Evolutionary conservation across 1,140 invertebrate species (phyloP).

Genomic region (Bicyclus anynana): DNA sequence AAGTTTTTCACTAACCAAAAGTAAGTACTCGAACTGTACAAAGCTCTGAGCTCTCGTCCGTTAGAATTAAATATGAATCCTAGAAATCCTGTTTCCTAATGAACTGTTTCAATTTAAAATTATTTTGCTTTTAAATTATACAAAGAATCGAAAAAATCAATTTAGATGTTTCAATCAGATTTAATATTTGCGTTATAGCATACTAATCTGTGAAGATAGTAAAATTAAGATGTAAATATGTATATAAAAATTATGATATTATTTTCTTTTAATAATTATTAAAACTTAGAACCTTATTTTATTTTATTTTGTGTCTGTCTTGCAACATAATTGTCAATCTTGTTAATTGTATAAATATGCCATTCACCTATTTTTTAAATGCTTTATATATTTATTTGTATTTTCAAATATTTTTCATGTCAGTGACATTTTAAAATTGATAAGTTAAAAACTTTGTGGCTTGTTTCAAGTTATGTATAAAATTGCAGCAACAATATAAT

Average conservation of each 20-base stretch:
- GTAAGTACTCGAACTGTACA: constrained; percentile 24
- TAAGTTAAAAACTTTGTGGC: too few species aligned
- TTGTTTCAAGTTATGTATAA: too few species aligned
- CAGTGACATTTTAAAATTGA: neutral
- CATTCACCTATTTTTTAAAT: too few species aligned
- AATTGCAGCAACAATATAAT: too few species aligned
- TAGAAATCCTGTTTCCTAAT: constrained; percentile 20
- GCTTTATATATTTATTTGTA: constrained; percentile 5
- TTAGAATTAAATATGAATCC: constrained; percentile 9
- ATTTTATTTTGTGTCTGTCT: constrained; percentile 22
- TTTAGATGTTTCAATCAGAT: constrained; percentile 31
- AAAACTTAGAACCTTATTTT: constrained; percentile 21
- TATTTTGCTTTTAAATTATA: constrained; percentile 22
- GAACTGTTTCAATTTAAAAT: constrained; percentile 2
- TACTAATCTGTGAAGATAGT: constrained; percentile 39
- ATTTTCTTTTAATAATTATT: constrained; percentile 28
- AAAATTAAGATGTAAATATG: constrained; percentile 74
- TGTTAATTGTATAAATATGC: neutral
- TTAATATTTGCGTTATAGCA: constrained; percentile 36
- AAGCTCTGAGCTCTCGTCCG: constrained; percentile 21
- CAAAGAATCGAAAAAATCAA: constrained; percentile 18
- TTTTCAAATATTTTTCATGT: neutral
- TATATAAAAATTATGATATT: constrained; percentile 61
- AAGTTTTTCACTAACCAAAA: constrained; percentile 3
- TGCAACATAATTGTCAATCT: neutral